Base-by-base conservation (phyloP, 2,797 vertebrate genomes). In the Perodicticus potto region DNA sequence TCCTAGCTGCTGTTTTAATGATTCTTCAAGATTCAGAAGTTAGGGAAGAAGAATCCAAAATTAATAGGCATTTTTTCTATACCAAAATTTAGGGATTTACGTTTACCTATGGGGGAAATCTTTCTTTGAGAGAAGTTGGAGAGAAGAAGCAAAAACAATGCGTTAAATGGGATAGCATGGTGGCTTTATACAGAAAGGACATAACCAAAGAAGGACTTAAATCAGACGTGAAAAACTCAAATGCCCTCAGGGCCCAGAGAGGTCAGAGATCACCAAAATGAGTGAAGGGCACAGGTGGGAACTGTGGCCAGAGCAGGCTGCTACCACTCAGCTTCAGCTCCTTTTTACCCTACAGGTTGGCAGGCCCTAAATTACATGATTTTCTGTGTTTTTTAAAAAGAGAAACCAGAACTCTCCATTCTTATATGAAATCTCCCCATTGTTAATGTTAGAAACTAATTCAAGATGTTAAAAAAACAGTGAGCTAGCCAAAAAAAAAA, bases 241-340 rank as follows among this genome's bases (percentile, higher is more conserved):
- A 93, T 70, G 81, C 23, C 76, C 86, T 40, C 76, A 63, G 32
- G 29, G 61, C 32, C 34, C 84, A 95, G 67, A 94, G 77, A 82
- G 84, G 70, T 73, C 84, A 89, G 81, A 88, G 84, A 82, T 94
- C 86, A 91, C 81, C 22, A 23, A 72, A 85, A 72, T 92, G 89
- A 97, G 63, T 84, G 92, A 97, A 93, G 77, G 76, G 67, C 95
- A 96, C 94, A 97, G 95, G 94, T 96, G 96, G 93, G 81, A 73
- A 63, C 86, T 70, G n/a, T 88, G 84, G 86, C 55, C 81, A 61
- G 34, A 86, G 70, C 11, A 34, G 22, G 55, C 27, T 2, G 23
- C 45, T 27, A 11, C 59, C 14, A 17, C 40, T 25, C 20, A 5
- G 85, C 27, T 14, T 16, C 9, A 14, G 82, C 25, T 22, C 25